These are phyloP conservation scores for Kryptolebias marmoratus DNA, from an alignment of 2,113 vertebrate genomes.

Conservation along the genomic window DNA sequence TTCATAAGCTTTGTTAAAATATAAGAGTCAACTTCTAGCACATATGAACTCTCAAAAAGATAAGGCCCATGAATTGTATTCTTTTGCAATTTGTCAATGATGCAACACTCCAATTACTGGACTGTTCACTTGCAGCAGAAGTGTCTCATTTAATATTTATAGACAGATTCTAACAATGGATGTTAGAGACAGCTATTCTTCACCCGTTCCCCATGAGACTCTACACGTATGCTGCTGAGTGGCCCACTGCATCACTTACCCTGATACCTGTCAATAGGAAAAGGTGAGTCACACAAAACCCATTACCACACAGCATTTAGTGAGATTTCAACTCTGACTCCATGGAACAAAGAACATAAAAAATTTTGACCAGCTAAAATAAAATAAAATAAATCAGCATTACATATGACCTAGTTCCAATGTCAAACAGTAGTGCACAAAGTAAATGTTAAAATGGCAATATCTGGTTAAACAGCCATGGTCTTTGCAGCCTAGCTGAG, in stretches of 20 bases:
- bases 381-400: background rate
- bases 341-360: background rate
- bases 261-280: conserved; percentile 19
- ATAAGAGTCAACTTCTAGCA: background rate
- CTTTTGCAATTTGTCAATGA: conserved; percentile 14
- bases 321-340: conserved; percentile 2
- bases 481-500: too few relatives aligned
- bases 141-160: conserved; percentile 42
- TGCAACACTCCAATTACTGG: conserved; percentile 21
- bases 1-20: background rate
- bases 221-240: background rate
- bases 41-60: conserved; percentile 7
- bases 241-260: background rate
- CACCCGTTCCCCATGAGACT: conserved; percentile 12
- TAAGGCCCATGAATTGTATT: conserved; percentile 15
- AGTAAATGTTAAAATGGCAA: too few relatives aligned
- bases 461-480: too few relatives aligned
- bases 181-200: conserved; percentile 16
- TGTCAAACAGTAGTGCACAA: too few relatives aligned
- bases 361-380: background rate
- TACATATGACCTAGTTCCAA: too few relatives aligned
- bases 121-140: conserved; percentile 3
- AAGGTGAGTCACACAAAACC: conserved; percentile 8
- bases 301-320: conserved; percentile 12
- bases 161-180: conserved; percentile 23